These are phyloP conservation scores for Polydrusus cervinus DNA, from an alignment of 2,888 invertebrate genomes.

Conservation along the genomic window DNA sequence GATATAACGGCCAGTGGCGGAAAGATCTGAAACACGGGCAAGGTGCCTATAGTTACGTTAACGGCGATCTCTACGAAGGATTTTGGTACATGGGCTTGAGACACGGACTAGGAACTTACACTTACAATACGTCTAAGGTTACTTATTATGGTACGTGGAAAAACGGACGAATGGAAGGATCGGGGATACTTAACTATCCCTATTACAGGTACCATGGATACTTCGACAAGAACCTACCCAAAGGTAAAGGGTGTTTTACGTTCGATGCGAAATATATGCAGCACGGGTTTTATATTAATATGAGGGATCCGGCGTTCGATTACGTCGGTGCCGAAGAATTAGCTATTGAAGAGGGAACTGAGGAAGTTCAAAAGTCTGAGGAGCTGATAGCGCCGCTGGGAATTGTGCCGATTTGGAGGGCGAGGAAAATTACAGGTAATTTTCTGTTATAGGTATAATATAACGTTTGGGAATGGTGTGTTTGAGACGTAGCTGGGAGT, in stretches of 20 bases:
- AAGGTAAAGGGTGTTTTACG: slow-evolving; percentile 83
- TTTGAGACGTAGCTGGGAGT: no score
- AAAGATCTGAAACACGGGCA: slow-evolving; percentile 76
- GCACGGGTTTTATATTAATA: slow-evolving; percentile 80
- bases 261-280: slow-evolving; percentile 86
- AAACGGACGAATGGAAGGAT: slow-evolving; percentile 82
- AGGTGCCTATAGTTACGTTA: slow-evolving; percentile 83
- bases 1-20: slow-evolving; percentile 88
- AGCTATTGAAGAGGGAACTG: slow-evolving; percentile 70
- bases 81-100: slow-evolving; percentile 84
- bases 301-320: slow-evolving; percentile 76
- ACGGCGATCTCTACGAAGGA: slow-evolving; percentile 87
- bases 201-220: slow-evolving; percentile 78
- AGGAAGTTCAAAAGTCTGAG: slow-evolving; percentile 57
- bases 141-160: slow-evolving; percentile 81
- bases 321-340: slow-evolving; percentile 71
- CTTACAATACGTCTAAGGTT: slow-evolving; percentile 75
- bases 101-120: slow-evolving; percentile 87
- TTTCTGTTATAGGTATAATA: no score
- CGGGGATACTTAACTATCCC: slow-evolving; percentile 82
- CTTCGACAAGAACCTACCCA: slow-evolving; percentile 81
- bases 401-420: slow-evolving; percentile 78
- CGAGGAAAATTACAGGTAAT: slow-evolving; percentile 73
- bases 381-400: slow-evolving; percentile 61
- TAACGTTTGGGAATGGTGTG: no score